Evolutionary conservation across 2,888 invertebrate species (phyloP), one percentile per base, ranked within the genome.

Genomic region (Himalopsyche kuldschensis): DNA sequence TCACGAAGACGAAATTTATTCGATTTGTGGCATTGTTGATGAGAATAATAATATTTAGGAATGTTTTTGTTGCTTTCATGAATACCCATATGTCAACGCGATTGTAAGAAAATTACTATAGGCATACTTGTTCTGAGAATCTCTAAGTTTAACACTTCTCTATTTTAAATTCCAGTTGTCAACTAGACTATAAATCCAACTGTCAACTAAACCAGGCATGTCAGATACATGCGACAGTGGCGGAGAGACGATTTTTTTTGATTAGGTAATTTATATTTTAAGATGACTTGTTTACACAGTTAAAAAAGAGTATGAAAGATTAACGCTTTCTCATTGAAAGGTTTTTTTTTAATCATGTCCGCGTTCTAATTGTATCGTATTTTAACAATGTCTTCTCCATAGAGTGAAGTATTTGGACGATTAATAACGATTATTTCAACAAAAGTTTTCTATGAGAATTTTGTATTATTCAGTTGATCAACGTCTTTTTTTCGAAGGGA

Each of bases 131-230:
- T 69, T 69, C 69, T 27, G 24, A 30, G 69, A 69, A 69, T 69
- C 69, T 69, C 69, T 69, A 30, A 27, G 69, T 69, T 69, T 69
- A 69, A 69, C 69, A 69, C 76, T 46, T 63, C 35, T 17, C 48
- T 76, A 75, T 35, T 75, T 78, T 31, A 75, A 32, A 79, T 82
- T 82, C 82, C 82, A 79, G 79, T 78, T 82, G 82, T 82, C 82
- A 79, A 47, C 75, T 31, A 46, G 79, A 82, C 79, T 47, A 82
- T 82, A 75, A 82, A 82, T 82, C 79, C 79, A 79, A 79, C 79
- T 76, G 82, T 82, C 82, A 82, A 46, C 27, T 47, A 75, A 47
- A 75, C 55, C 27, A 75, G 47, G 46, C 78, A 69, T 69, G 69
- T 69, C 69, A 69, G 69, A 69, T 69, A 69, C 69, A 69, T 27